Conservation (phyloP, 1,140 invertebrate species). For the Cydia pomonella region DNA sequence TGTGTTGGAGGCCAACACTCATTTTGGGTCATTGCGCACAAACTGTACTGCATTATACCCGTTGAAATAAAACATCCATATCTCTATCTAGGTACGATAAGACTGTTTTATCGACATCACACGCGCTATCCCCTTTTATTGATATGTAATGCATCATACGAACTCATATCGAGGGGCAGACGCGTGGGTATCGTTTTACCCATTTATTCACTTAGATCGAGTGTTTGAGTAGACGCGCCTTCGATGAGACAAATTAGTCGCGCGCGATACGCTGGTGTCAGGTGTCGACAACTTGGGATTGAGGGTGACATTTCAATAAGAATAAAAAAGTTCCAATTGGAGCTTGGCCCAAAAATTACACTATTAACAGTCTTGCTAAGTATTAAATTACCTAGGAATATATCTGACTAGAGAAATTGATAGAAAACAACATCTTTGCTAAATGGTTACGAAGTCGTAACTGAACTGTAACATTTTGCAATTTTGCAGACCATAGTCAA, state of each 20-base stretch:
- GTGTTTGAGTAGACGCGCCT: conserved; percentile 66
- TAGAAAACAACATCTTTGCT: no score
- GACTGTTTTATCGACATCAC: background rate
- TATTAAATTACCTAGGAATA: no score
- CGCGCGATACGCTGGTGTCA: conserved; percentile 34
- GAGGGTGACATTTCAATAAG: conserved; percentile 1
- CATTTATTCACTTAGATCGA: conserved; percentile 69
- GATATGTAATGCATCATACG: background rate
- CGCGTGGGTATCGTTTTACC: conserved; percentile 61
- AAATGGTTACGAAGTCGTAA: no score
- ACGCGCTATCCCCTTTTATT: background rate
- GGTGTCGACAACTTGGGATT: conserved; percentile 1
- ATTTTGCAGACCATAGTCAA: no score
- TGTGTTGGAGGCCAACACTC: no score
- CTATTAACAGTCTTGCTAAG: background rate
- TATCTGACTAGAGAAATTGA: no score
- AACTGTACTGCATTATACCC: no score
- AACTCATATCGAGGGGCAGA: conserved; percentile 17
- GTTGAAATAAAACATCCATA: no score
- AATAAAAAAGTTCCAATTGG: background rate
- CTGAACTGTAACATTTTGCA: no score
- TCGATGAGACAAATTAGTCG: conserved; percentile 57
- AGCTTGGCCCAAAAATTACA: background rate
- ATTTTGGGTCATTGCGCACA: no score
- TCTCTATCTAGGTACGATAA: background rate